phyloP scores from a whole-genome alignment of 2,797 vertebrate species.

The Phoebastria nigripes region DNA sequence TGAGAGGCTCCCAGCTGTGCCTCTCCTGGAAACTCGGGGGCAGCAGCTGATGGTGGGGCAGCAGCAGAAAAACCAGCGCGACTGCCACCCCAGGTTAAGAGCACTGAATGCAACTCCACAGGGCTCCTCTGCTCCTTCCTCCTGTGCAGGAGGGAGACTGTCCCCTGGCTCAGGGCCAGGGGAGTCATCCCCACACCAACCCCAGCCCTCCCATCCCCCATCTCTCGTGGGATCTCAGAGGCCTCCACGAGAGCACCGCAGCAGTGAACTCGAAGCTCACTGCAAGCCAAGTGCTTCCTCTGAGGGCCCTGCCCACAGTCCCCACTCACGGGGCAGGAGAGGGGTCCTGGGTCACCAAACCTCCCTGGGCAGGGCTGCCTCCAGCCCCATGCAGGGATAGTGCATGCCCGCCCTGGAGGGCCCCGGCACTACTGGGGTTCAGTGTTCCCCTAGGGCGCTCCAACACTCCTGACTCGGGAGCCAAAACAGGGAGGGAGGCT shows the following conservation, averaged over 20 bases:
- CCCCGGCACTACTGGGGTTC: background rate
- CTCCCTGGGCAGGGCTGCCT: background rate
- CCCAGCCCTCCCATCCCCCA: background rate
- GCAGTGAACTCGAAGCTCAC: background rate
- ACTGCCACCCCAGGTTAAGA: background rate
- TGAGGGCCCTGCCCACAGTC: background rate
- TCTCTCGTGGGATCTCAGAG: background rate
- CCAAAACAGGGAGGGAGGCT: background rate
- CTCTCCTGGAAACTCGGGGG: background rate
- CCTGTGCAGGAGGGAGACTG: background rate
- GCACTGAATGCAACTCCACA: background rate
- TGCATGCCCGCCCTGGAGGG: accelerated
- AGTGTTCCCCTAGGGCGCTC: accelerated
- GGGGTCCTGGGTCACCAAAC: background rate
- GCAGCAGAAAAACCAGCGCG: background rate
- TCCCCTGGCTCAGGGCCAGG: background rate
- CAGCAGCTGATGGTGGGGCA: background rate
- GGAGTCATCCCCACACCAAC: background rate
- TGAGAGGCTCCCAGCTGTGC: background rate
- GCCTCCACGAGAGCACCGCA: accelerated
- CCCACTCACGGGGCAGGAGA: background rate
- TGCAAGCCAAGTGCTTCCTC: background rate
- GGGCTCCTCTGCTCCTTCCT: background rate
- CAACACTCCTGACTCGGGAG: background rate
- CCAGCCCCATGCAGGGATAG: background rate